Conservation (phyloP, 2,113 vertebrate genomes). For the Accipiter virgatus region DNA sequence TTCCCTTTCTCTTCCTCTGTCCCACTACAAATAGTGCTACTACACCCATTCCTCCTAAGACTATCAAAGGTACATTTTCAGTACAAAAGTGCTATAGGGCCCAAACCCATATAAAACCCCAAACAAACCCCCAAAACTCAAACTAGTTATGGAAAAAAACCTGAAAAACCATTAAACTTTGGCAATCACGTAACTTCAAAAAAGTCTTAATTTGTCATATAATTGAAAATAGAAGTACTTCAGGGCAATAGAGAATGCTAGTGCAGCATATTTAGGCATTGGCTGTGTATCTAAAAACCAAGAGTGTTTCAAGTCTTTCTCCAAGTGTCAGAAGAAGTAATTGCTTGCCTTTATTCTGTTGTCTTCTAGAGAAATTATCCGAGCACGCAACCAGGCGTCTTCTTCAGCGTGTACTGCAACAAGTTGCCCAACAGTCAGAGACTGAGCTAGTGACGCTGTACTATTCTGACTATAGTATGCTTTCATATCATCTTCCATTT, state of each 20-base stretch:
- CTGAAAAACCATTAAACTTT: neutral
- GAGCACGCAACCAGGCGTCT: slow-evolving; percentile 84
- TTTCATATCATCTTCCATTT: slow-evolving; percentile 89
- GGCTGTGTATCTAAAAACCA: neutral
- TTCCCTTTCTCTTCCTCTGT: neutral
- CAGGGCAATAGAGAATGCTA: neutral
- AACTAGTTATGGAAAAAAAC: neutral
- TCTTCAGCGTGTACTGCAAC: slow-evolving; percentile 84
- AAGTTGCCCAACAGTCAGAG: slow-evolving; percentile 76
- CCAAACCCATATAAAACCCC: neutral
- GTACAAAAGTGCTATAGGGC: neutral
- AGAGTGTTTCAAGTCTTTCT: neutral
- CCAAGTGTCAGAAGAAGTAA: neutral
- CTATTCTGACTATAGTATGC: slow-evolving; percentile 75
- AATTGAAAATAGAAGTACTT: neutral
- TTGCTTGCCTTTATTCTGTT: slow-evolving; percentile 84
- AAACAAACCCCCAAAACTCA: neutral
- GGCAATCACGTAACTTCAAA: neutral
- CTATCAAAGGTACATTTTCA: neutral
- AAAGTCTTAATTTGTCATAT: neutral
- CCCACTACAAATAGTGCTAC: neutral
- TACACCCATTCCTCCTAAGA: neutral
- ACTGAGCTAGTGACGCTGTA: slow-evolving; percentile 8
- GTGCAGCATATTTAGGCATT: neutral
- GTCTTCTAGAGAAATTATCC: slow-evolving; percentile 74